Evolutionary conservation across 2,113 vertebrate genomes (phyloP), one percentile per base, ranked within the genome.

Genomic region (Coptodon bakossiorum): DNA sequence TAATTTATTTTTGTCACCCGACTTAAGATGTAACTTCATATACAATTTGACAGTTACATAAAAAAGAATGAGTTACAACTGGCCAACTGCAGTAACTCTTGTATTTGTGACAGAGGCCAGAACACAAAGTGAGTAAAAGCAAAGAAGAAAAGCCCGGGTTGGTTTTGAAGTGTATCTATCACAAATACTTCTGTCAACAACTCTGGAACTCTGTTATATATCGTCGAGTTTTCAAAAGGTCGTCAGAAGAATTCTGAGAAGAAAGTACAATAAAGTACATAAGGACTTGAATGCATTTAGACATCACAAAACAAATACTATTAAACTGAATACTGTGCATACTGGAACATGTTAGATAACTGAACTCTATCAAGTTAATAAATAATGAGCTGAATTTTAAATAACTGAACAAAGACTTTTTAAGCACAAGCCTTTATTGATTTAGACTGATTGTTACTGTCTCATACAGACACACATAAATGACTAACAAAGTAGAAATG

Each of bases 311-410:
- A 59, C 22, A 57, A 68, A 10, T 27, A 45, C 10, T 12, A 27
- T 38, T 78, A 29, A 79, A 73, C 24, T 66, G 5, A 50, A 66
- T 45, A 34, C 38, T 85, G 54, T 38, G 54, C 34, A 85, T 24
- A 9, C 14, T 84, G 24, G 10, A n/a, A 14, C 14, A 38, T 38
- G 6, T 88, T 81, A 31, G 63, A 38, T 31, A 19, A 80, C 38
- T 22, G 80, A 61, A 52, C 27, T 40, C 76, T 43, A 5, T 45
- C 40, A 53, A 80, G 29, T 85, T 5, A 22, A 52, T 50, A 79
- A 78, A 50, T 59, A 17, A 34, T 13, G n/a, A 11, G 29, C 3
- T 9, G 71, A 31, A 78, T 53, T 57, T 56, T 31, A 27, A 54
- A 71, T 40, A 54, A 40, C 24, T 73, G 16, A 84, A 45, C 48